Base-by-base conservation (phyloP, 2,113 vertebrate species). In the Eurypyga helias region DNA sequence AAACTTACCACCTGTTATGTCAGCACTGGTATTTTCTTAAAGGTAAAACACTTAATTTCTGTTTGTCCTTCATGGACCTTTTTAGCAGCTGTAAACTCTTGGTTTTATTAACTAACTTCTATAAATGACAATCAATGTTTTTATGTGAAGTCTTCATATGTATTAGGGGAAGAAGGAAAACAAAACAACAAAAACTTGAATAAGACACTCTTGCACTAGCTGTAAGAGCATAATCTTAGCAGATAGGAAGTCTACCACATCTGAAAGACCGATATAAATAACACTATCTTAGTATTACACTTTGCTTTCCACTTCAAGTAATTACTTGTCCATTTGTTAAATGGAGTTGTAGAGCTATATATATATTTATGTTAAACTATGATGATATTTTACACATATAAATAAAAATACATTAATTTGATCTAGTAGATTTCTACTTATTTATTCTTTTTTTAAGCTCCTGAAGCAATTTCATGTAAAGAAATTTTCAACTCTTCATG, bases 131-230 rank as follows among this genome's bases (percentile, higher is more conserved):
- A 38, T 5, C 49, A 13, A 87, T 80, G 4, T 38, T 72, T 54
- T 54, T 64, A 6, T 55, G 43, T n/a, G 28, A 79, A n/a, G 72
- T 49, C 28, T 54, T 80, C 0, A 0, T 24, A 45, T 0, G 1
- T 51, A 36, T 45, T 14, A 66, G 20, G 25, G 17, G 20, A 85
- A 85, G 20, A 36, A 60, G 21, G 11, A 95, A 90, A 83, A 77
- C 6, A 38, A 71, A 48, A 87, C 10, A 17, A 66, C 82, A 49
- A 7, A 26, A 75, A 69, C 23, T 55, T 46, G 8, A 31, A 38
- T 17, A 69, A 69, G 83, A 76, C 12, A 89, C 26, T 72, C 7
- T 38, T 43, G 28, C 4, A 11, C 25, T 70, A 79, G 21, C 4
- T 65, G 12, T 62, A 75, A 75, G 7, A 75, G 13, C n/a, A 55